Evolutionary conservation across 2,113 vertebrate species (phyloP).

Genomic region (Chroicocephalus ridibundus): DNA sequence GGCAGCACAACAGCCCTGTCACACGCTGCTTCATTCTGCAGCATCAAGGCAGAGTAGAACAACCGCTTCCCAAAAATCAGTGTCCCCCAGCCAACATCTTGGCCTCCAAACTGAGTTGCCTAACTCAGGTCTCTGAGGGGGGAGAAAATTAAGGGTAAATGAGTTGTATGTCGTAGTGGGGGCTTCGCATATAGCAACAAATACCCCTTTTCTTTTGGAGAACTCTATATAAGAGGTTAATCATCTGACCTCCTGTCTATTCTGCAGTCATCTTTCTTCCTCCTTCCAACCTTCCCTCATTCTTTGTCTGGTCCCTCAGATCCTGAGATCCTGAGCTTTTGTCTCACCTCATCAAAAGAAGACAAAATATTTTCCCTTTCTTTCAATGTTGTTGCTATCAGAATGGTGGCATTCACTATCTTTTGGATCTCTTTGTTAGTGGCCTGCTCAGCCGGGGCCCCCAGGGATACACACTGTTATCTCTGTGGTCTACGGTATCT

Average conservation of each 20-base stretch:
- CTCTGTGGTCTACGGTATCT: background rate
- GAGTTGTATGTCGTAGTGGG: background rate
- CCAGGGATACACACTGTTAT: slow-evolving; percentile 55
- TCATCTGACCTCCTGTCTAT: background rate
- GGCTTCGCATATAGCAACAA: background rate
- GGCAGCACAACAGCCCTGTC: background rate
- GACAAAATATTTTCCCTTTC: background rate
- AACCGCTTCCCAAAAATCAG: background rate
- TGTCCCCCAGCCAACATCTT: background rate
- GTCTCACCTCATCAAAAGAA: background rate
- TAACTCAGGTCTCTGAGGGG: background rate
- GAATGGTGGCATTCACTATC: background rate
- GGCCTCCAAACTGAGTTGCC: background rate
- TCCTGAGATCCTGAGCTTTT: background rate
- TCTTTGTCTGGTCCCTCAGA: background rate
- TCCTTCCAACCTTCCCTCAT: background rate
- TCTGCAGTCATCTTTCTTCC: background rate
- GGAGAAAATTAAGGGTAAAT: background rate
- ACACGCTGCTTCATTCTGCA: background rate
- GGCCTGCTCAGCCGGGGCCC: background rate
- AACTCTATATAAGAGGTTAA: background rate
- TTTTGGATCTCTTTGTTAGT: slow-evolving; percentile 36
- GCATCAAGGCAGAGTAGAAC: background rate
- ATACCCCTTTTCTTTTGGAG: background rate
- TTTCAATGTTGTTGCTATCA: background rate